Evolutionary conservation across 2,888 invertebrate genomes (phyloP), one percentile per base, ranked within the genome.

Genomic region (Nipponacmea schrenckii): DNA sequence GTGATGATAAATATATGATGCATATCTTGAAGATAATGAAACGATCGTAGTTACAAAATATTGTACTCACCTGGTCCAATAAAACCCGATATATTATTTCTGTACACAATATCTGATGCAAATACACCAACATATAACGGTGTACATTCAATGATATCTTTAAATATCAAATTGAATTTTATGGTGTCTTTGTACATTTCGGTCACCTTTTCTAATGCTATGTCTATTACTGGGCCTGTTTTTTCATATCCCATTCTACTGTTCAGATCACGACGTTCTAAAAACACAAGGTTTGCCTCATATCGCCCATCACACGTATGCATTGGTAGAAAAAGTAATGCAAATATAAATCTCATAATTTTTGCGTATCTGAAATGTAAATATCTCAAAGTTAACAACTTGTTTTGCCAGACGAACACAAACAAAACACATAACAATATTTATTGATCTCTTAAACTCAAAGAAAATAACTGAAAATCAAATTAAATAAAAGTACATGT

Each of bases 41-140:
- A n/a, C n/a, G n/a, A n/a, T n/a, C n/a, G n/a, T n/a, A n/a, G n/a
- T 10, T 39, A 39, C 39, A 39, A 1, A 39, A 39, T 39, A 39
- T 10, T 7, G 39, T 39, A 69, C 74, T 62, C 70, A 78, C 77
- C 78, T 64, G 78, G 79, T 2, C 79, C 78, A 65, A 78, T 79
- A 48, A 79, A 72, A 14, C 68, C 78, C 24, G 75, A 69, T 12
- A 74, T 69, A n/a, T 69, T 68, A 12, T 74, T 64, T 7, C 56
- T 65, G 62, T 74, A 70, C 62, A 75, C 74, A 20, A 79, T 27
- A 12, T 77, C 74, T 3, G 79, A 72, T 14, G 74, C 76, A 26
- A 74, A 44, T 5, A 77, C 77, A n/a, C 79, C 79, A 48, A 74
- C 72, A 26, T 73, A 64, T 0, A 70, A 63, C 0, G 74, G 72